These are phyloP conservation scores for Cybosia mesomella DNA, from an alignment of 2,888 invertebrate genomes.

Conservation along the genomic window DNA sequence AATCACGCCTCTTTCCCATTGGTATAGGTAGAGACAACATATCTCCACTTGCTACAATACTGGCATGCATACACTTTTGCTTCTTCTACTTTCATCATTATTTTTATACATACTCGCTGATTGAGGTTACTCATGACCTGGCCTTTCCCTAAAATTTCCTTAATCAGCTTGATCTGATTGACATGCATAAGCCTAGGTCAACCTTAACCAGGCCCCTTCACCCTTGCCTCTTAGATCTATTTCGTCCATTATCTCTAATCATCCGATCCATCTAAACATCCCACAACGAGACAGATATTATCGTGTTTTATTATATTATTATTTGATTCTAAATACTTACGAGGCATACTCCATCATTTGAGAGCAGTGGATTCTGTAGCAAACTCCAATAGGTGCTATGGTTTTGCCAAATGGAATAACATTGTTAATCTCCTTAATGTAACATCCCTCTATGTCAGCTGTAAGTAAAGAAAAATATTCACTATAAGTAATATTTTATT, in stretches of 20 bases:
- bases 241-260: no score
- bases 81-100: neutral
- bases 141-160: no score
- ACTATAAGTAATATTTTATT: neutral
- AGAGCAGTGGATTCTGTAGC: constrained; percentile 68
- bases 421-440: constrained; percentile 68
- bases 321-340: constrained; percentile 63
- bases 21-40: neutral
- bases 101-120: neutral
- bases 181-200: neutral
- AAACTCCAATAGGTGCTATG: constrained; percentile 62
- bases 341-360: constrained; percentile 65
- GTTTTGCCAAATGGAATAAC: constrained; percentile 68
- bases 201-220: neutral
- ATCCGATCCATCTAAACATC: neutral
- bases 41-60: neutral
- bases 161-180: neutral
- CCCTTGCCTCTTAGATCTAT: neutral
- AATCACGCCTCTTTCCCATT: neutral
- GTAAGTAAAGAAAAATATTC: constrained; percentile 52
- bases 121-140: neutral
- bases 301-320: no score
- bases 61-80: no score
- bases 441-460: constrained; percentile 77
- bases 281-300: neutral